phyloP scores from a whole-genome alignment of 2,113 vertebrate genomes.

The Phylloscopus whistleri region DNA sequence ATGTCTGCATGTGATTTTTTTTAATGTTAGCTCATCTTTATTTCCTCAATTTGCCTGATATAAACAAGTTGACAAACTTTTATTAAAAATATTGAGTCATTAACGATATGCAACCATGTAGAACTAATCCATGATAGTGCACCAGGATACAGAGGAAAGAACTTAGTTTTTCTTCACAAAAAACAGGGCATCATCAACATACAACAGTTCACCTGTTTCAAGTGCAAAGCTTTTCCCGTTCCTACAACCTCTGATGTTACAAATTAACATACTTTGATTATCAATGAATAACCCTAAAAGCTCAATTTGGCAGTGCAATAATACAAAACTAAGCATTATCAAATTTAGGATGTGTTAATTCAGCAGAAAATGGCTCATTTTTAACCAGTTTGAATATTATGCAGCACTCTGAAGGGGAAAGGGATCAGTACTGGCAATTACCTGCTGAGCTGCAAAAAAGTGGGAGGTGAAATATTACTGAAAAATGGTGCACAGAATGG shows the following conservation, averaged over 20 bases:
- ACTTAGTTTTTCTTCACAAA: not conserved
- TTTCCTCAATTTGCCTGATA: not conserved
- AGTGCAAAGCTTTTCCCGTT: not conserved
- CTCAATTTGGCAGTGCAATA: not conserved
- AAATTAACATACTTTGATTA: not conserved
- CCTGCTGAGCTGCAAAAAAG: not conserved
- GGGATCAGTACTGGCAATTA: not conserved
- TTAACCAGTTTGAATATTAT: not conserved
- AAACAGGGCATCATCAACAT: not conserved
- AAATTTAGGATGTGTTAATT: not conserved
- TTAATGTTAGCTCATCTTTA: not conserved
- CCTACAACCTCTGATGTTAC: not conserved
- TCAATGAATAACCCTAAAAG: not conserved
- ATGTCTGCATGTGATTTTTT: accelerated
- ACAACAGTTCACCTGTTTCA: not conserved
- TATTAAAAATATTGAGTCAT: not conserved
- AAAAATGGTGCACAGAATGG: not conserved
- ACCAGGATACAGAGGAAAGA: not conserved
- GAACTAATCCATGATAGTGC: not conserved
- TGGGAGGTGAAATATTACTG: not conserved
- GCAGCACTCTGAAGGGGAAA: not conserved
- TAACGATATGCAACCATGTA: not conserved
- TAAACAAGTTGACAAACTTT: not conserved
- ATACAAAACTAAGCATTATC: not conserved
- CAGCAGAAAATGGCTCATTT: not conserved